phyloP scores from a whole-genome alignment of 2,797 vertebrate species.

The Champsocephalus esox region DNA sequence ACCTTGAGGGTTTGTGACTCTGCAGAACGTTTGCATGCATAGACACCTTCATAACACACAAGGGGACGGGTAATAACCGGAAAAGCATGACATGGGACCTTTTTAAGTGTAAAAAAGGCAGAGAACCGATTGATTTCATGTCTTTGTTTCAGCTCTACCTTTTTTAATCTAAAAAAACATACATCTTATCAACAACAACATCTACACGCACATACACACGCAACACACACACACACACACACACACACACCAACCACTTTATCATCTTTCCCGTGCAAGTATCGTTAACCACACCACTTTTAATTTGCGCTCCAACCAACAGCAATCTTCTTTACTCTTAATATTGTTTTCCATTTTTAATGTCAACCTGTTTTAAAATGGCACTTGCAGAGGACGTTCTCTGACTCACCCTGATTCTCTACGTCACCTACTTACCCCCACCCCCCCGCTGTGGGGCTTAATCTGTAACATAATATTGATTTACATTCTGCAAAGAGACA shows the following conservation, averaged over 20 bases:
- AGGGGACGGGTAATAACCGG: too few species aligned
- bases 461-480: constrained; percentile 53
- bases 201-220: too few species aligned
- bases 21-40: too few species aligned
- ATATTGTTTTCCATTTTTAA: constrained; percentile 16
- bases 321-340: background rate
- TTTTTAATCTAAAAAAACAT: background rate
- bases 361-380: constrained; percentile 29
- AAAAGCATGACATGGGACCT: too few species aligned
- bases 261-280: constrained; percentile 17
- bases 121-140: background rate
- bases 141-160: background rate
- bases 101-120: too few species aligned
- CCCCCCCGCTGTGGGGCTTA: constrained; percentile 13
- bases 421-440: background rate
- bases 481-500: constrained; percentile 28
- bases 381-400: constrained; percentile 1
- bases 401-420: constrained; percentile 18
- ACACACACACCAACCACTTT: background rate
- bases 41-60: too few species aligned
- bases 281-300: background rate
- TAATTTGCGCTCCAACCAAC: background rate
- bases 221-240: too few species aligned
- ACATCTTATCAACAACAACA: constrained; percentile 1
- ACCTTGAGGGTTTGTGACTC: too few species aligned